Base-by-base conservation (phyloP, 2,797 vertebrate genomes). In the Huso huso region DNA sequence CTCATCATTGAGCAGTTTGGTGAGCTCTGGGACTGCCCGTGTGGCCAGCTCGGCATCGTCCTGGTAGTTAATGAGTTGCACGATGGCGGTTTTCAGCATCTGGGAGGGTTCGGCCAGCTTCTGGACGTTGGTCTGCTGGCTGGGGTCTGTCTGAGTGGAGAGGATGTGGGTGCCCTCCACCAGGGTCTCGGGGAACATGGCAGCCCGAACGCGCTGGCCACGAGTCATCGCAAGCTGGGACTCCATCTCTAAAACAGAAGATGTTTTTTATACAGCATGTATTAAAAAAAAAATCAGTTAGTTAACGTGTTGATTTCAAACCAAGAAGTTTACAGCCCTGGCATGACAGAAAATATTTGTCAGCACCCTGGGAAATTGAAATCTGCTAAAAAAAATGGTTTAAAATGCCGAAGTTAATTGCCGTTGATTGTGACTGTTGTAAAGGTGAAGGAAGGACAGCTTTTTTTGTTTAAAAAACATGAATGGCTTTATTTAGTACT, bases 41-140 rank as follows among this genome's bases (percentile, higher is more conserved):
- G 94, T 96, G 72, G 95, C 95, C 82, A 97, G 81, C 77, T 97
- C 95, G 0, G 95, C 95, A 0, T 98, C 95, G 0, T 98, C 95
- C 80, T 98, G 95, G 81, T 98, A 98, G 84, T 98, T 95, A 74
- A 98, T 98, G 69, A 98, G 93, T 71, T 97, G 93, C 9, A 98
- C 92, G 0, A 97, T 95, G 69, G 95, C 95, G 0, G 89, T 95
- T 71, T 97, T 97, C 37, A 98, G 87, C 76, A 97, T 87, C 81
- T 96, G 95, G 0, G 95, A 98, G 0, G 95, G 95, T 73, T 96
- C 95, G 0, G 95, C 94, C 79, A 98, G 83, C 63, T 92, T 87
- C 77, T 97, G 95, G 63, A 97, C 94, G 0, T 97, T 97, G 75
- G 93, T 96, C 82, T 95, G 89, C 77, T 95, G 94, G n/a, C 90